Evolutionary conservation across 92 coral and sea anemone species (phyloP).

Genomic region (Isaurus tuberculatus): DNA sequence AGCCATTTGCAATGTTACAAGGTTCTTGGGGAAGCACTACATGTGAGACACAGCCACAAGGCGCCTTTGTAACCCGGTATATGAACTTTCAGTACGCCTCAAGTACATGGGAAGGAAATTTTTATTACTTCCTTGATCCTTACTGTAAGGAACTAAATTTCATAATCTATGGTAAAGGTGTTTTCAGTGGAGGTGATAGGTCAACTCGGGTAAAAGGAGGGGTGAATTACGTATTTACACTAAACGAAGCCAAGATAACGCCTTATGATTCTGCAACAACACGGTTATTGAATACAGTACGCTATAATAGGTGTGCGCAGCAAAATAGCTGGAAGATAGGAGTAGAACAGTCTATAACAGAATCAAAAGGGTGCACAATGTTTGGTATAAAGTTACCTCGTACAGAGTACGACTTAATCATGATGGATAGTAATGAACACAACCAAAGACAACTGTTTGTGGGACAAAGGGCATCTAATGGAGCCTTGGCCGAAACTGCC

Average conservation of each 20-base stretch:
- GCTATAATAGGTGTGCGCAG: conserved; percentile 70
- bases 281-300: conserved; percentile 54
- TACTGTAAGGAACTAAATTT: conserved; percentile 72
- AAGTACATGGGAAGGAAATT: conserved; percentile 69
- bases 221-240: conserved; percentile 71
- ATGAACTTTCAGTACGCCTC: conserved; percentile 58
- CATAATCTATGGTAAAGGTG: conserved; percentile 68
- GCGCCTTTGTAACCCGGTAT: conserved; percentile 77
- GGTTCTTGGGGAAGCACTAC: conserved; percentile 80
- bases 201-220: conserved; percentile 67
- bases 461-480: conserved; percentile 76
- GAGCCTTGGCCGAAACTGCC: conserved; percentile 59
- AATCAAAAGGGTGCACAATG: conserved; percentile 68
- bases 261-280: conserved; percentile 60
- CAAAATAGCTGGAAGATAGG: conserved; percentile 65
- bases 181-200: conserved; percentile 52
- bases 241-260: conserved; percentile 68
- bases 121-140: conserved; percentile 66
- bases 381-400: conserved; percentile 71
- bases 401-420: conserved; percentile 79
- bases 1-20: conserved; percentile 48
- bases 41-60: conserved; percentile 74
- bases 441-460: conserved; percentile 65
- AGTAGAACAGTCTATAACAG: conserved; percentile 65
- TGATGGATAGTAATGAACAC: conserved; percentile 59